Base-by-base conservation (phyloP, 2,797 vertebrate species). In the Sphenodon punctatus region DNA sequence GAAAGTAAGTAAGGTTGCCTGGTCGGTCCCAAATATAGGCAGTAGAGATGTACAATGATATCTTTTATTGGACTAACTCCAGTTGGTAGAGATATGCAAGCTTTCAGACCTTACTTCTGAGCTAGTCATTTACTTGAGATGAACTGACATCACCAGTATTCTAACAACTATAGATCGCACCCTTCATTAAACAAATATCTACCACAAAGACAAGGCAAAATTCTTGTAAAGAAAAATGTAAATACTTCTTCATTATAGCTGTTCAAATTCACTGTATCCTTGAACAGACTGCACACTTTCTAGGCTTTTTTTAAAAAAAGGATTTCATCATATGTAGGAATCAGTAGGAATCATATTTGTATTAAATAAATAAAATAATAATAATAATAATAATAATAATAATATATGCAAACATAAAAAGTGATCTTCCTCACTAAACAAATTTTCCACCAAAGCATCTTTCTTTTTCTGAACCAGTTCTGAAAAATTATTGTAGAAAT, bases 281-380 rank as follows among this genome's bases (percentile, higher is more conserved):
- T 56, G 39, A 73, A 55, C 8, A 82, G 60, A 71, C 0, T 23
- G 22, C 38, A 41, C 10, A 17, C 53, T 60, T 55, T 71, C 32
- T 55, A 65, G 10, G 46, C 14, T 64, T 86, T 85, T 51, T 76
- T 17, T 66, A n/a, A 78, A n/a, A n/a, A n/a, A 90, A 75, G 19
- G 32, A 83, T 13, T n/a, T 25, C 45, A 63, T 67, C 20, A 56
- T 34, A 65, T 4, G 13, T 17, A 32, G 65, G 17, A 13, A 46
- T 5, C 39, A 25, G 13, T 17, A 32, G 65, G 17, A 13, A 46
- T 5, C 39, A 25, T 4, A 53, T 82, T 74, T 74, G 27, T 67
- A 74, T 61, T 82, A 84, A 80, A 85, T 59, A 81, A n/a, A n/a
- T n/a, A n/a, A n/a, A n/a, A n/a, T n/a, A n/a, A n/a, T n/a, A n/a